Percentiles rank a stretch among this genome's conserved stretches.
Conservation (phyloP, 2,888 invertebrate species). For the Teinopalpus imperialis region DNA sequence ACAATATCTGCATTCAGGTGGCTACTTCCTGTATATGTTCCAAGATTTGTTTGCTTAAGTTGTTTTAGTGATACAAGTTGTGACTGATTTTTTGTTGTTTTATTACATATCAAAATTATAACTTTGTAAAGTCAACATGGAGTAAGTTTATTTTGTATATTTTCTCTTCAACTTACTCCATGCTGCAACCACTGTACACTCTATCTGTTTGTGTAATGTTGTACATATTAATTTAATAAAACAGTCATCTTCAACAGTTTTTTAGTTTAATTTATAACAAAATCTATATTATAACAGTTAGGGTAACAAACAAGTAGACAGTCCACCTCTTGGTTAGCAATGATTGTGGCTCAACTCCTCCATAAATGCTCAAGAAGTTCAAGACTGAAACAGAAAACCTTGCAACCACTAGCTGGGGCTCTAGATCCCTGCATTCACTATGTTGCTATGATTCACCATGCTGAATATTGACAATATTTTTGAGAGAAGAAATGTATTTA, state of each 20-base stretch:
- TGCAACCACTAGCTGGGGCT: no score
- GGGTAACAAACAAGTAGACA: no score
- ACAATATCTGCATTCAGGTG: constrained; percentile 10
- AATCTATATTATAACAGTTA: constrained; percentile 5
- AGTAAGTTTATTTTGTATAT: constrained; percentile 24
- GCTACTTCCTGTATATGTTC: constrained; percentile 2
- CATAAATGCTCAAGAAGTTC: no score
- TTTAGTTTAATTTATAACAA: not conserved
- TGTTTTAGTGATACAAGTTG: constrained; percentile 42
- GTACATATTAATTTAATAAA: constrained; percentile 59
- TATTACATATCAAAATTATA: constrained; percentile 44
- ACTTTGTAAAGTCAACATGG: constrained; percentile 29
- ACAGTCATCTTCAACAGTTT: constrained; percentile 40
- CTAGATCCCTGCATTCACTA: no score
- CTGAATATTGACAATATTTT: no score
- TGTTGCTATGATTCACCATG: no score
- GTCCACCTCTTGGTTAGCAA: no score
- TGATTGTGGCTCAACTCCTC: no score
- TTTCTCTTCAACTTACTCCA: constrained; percentile 24
- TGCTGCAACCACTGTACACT: constrained; percentile 12
- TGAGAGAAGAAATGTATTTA: no score
- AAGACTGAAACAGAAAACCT: no score
- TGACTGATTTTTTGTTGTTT: constrained; percentile 43
- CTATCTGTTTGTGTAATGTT: constrained; percentile 42
- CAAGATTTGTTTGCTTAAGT: constrained; percentile 26